A percentile compares a stretch with the other conserved stretches of the same genome.
Evolutionary conservation across 2,113 vertebrate species (phyloP).

Genomic region (Serilophus lunatus): DNA sequence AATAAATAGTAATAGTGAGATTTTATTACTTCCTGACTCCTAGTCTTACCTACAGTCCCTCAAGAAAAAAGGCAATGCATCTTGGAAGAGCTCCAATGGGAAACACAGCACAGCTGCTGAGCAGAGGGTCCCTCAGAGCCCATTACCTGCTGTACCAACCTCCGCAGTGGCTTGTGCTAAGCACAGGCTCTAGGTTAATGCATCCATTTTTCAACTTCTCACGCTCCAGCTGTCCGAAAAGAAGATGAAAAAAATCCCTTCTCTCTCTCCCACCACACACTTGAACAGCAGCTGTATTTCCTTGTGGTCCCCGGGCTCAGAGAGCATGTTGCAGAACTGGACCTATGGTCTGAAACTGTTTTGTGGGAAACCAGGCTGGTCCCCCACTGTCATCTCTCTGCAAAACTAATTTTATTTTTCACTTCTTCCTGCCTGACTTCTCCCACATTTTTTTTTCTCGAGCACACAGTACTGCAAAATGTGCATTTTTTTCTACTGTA

Average conservation of each 20-base stretch:
- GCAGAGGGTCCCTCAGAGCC: not conserved
- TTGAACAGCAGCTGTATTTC: not conserved
- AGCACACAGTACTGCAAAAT: not conserved
- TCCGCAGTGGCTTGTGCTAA: not conserved
- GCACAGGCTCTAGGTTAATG: not conserved
- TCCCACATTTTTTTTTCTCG: not conserved
- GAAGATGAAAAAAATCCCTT: not conserved
- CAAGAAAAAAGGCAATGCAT: not conserved
- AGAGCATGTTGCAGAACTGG: accelerated
- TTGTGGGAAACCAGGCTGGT: not conserved
- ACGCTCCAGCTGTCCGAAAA: slow-evolving; percentile 8
- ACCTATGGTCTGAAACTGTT: accelerated
- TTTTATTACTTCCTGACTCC: slow-evolving; percentile 55
- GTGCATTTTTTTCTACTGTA: not conserved
- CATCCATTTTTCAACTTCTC: slow-evolving; percentile 4
- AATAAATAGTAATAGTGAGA: slow-evolving; percentile 31
- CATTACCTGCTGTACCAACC: slow-evolving; percentile 21
- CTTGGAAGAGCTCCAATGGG: slow-evolving; percentile 50
- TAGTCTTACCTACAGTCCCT: slow-evolving; percentile 23
- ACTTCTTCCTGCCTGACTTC: not conserved
- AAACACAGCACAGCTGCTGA: not conserved
- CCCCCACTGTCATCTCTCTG: not conserved
- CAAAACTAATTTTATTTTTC: not conserved
- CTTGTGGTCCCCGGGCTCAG: accelerated
- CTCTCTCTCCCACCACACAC: not conserved